These are phyloP conservation scores for Hirudinaria manillensis DNA, from an alignment of 2,888 invertebrate genomes.

Conservation along the genomic window DNA sequence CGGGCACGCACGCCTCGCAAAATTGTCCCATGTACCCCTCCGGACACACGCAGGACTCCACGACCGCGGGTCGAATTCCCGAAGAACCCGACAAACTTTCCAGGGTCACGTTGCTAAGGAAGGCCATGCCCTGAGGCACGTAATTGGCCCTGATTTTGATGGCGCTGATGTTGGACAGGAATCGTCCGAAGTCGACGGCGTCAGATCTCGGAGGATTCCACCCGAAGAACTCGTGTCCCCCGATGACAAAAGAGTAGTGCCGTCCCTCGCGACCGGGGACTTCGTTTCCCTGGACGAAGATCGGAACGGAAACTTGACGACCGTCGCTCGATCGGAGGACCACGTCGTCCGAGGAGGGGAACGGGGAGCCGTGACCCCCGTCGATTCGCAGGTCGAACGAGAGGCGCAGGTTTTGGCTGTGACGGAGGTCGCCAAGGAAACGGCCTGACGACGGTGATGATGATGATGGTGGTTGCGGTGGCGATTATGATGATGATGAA, in stretches of 20 bases:
- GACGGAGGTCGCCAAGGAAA: slow-evolving; percentile 61
- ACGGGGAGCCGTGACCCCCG: slow-evolving; percentile 68
- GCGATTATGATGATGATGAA: slow-evolving; percentile 5
- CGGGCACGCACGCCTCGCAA: slow-evolving; percentile 93
- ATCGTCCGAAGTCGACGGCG: slow-evolving; percentile 80
- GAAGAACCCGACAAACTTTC: slow-evolving; percentile 58
- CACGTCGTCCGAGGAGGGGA: slow-evolving; percentile 77
- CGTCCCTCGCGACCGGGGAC: slow-evolving; percentile 51
- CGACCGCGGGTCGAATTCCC: slow-evolving; percentile 65
- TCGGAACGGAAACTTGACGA: slow-evolving; percentile 75
- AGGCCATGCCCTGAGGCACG: slow-evolving; percentile 73
- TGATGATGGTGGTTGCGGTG: background rate
- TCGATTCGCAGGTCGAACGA: slow-evolving; percentile 81
- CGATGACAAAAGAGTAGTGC: slow-evolving; percentile 76
- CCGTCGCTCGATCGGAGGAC: slow-evolving; percentile 78
- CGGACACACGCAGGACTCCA: slow-evolving; percentile 80
- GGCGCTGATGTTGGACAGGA: slow-evolving; percentile 85
- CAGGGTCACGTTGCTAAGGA: slow-evolving; percentile 78
- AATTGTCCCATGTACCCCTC: slow-evolving; percentile 72
- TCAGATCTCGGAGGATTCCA: slow-evolving; percentile 82
- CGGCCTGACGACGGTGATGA: slow-evolving; percentile 57
- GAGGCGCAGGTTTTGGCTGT: slow-evolving; percentile 86
- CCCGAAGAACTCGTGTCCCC: slow-evolving; percentile 82
- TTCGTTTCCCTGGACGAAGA: slow-evolving; percentile 63
- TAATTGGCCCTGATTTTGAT: slow-evolving; percentile 90